Conservation (phyloP, 2,888 invertebrate genomes). For the Netelia virgata region DNA sequence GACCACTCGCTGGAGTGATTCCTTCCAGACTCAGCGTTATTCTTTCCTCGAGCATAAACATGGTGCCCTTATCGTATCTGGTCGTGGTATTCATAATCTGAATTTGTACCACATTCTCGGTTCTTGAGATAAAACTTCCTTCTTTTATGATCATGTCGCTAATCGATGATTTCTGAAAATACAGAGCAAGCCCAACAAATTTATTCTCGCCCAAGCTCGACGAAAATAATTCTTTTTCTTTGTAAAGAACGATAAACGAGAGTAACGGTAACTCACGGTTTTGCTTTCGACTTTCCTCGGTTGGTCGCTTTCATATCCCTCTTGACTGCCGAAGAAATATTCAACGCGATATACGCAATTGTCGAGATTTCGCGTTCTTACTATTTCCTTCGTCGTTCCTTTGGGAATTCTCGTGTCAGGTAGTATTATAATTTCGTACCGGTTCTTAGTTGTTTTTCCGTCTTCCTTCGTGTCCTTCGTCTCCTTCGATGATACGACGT, state of each 20-base stretch:
- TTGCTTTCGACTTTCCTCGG: not conserved
- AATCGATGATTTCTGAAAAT: conserved; percentile 35
- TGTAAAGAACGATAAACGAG: not conserved
- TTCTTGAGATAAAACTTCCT: conserved; percentile 29
- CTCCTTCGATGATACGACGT: conserved; percentile 7
- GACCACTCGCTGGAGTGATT: conserved; percentile 52
- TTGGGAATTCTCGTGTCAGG: not conserved
- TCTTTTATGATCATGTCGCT: conserved; percentile 28
- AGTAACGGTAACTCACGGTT: conserved; percentile 16
- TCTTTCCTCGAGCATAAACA: conserved; percentile 24
- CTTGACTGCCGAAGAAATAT: conserved; percentile 56
- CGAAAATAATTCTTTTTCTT: not conserved
- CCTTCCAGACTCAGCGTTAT: conserved; percentile 60
- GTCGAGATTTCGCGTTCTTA: conserved; percentile 46
- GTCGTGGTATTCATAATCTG: not conserved
- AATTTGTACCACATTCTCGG: conserved; percentile 15
- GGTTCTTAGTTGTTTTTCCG: not conserved
- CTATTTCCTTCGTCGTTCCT: conserved; percentile 16
- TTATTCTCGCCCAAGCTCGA: not conserved
- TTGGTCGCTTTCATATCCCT: not conserved
- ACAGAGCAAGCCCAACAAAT: not conserved
- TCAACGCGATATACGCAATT: conserved; percentile 27
- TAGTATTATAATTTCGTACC: not conserved
- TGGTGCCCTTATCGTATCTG: not conserved
- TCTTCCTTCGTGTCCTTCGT: not conserved